Percentiles rank a stretch among this genome's conserved stretches.
Conservation (phyloP, 2,797 vertebrate species). For the Pipistrellus pygmaeus region DNA sequence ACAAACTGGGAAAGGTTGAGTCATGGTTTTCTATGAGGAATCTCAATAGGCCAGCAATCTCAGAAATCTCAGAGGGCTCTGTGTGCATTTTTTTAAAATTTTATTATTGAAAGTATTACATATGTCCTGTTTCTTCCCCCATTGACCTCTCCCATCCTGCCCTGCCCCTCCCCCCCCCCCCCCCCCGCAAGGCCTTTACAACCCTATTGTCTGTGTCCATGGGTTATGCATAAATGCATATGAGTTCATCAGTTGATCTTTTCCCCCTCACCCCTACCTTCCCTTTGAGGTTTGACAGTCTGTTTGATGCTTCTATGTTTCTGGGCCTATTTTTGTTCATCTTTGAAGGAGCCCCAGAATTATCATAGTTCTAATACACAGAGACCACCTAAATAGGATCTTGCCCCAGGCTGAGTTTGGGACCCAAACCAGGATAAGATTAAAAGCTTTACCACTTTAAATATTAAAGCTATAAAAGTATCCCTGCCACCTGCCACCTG, state of each 20-base stretch:
- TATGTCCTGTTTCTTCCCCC: no score
- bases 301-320: no score
- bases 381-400: background rate
- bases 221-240: no score
- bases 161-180: no score
- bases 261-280: no score
- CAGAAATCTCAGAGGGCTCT: background rate
- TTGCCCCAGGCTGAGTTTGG: background rate
- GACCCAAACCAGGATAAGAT: background rate
- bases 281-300: no score
- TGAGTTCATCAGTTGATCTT: no score
- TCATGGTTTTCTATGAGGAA: slow-evolving; percentile 57
- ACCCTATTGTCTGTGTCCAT: no score
- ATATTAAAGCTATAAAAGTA: background rate
- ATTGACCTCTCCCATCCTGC: no score
- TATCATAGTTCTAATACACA: background rate
- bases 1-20: slow-evolving; percentile 56
- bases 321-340: no score
- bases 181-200: no score
- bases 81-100: background rate
- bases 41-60: background rate
- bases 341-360: background rate
- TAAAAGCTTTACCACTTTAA: background rate
- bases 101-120: no score
- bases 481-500: background rate